phyloP scores from a whole-genome alignment of 2,113 vertebrate species.

The Phasianus colchicus region DNA sequence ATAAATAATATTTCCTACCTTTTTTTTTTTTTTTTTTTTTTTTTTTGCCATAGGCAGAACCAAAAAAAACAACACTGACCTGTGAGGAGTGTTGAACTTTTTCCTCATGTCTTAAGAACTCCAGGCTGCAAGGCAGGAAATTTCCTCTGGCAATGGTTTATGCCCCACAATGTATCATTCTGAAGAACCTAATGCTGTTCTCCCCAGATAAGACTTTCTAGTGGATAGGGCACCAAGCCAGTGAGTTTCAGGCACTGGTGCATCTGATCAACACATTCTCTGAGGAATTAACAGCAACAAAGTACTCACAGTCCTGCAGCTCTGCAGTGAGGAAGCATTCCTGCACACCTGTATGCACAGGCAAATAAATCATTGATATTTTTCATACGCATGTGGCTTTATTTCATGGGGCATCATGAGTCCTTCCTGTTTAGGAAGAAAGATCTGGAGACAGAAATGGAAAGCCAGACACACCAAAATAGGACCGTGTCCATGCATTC shows the following conservation, averaged over 20 bases:
- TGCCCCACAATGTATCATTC: not conserved
- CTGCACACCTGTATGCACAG: not conserved
- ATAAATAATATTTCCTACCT: too few species aligned
- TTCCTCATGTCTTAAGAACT: not conserved
- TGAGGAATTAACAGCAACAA: not conserved
- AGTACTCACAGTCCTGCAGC: not conserved
- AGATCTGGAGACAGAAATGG: not conserved
- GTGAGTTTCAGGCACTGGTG: not conserved
- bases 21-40: not conserved
- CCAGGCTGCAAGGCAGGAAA: not conserved
- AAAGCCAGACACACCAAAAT: not conserved
- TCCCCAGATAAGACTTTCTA: not conserved
- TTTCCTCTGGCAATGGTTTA: not conserved
- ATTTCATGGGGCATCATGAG: not conserved
- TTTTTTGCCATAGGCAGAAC: not conserved
- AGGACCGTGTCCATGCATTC: not conserved
- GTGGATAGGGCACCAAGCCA: not conserved
- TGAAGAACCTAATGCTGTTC: accelerated
- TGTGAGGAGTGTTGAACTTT: not conserved
- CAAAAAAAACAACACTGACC: not conserved
- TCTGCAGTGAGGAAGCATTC: not conserved
- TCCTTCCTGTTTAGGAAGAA: not conserved
- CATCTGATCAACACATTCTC: not conserved
- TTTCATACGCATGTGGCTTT: not conserved
- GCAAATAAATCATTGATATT: not conserved